Percentiles rank a stretch among this genome's conserved stretches.
These are phyloP conservation scores for Hydrocynus forskahlii DNA, from an alignment of 2,797 vertebrate species.

Conservation along the genomic window DNA sequence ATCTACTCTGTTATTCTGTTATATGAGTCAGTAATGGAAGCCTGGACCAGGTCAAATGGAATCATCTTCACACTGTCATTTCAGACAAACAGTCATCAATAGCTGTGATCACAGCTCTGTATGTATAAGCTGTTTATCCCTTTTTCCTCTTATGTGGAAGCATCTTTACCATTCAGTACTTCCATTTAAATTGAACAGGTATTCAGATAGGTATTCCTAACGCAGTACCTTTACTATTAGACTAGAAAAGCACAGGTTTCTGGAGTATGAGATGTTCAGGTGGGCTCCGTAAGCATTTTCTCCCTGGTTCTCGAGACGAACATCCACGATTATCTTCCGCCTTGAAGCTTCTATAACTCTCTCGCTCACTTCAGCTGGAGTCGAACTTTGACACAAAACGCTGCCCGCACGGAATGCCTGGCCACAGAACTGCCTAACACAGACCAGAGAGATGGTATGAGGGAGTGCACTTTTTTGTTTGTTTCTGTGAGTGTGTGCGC, in stretches of 20 bases:
- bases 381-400: conserved; percentile 69
- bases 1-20: no score
- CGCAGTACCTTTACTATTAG: conserved; percentile 85
- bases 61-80: no score
- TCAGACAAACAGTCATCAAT: no score
- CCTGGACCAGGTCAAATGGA: no score
- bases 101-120: no score
- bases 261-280: conserved; percentile 90
- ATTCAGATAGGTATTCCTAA: not conserved
- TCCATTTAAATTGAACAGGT: no score
- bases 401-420: conserved; percentile 74
- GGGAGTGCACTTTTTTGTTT: not conserved
- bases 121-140: no score
- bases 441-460: conserved; percentile 3
- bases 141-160: no score
- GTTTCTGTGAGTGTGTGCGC: not conserved
- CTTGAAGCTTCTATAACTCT: conserved; percentile 85
- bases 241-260: conserved; percentile 91
- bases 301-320: conserved; percentile 87
- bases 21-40: no score
- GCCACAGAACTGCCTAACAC: conserved; percentile 87
- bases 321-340: conserved; percentile 88
- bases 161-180: no score
- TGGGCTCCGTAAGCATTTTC: conserved; percentile 91
- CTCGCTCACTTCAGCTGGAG: conserved; percentile 76